Evolutionary conservation across 2,113 vertebrate genomes (phyloP).

Genomic region (Bungarus multicinctus): DNA sequence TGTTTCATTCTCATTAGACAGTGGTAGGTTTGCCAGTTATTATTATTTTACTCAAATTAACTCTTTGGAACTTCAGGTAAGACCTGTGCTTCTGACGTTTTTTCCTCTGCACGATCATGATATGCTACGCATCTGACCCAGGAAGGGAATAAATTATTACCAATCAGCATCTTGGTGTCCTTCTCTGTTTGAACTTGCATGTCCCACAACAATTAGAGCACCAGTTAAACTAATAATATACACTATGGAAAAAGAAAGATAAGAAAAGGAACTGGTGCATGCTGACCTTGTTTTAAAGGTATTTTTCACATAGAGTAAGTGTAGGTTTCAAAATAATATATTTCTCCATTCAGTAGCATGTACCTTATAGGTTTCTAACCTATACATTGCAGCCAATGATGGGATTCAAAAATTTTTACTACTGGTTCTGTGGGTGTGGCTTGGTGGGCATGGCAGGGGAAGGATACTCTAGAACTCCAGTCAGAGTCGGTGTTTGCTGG

Average conservation of each 20-base stretch:
- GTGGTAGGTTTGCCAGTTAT: background rate
- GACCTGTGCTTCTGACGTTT: background rate
- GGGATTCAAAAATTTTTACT: no score
- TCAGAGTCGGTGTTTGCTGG: no score
- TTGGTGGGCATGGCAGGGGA: no score
- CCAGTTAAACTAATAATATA: constrained; percentile 29
- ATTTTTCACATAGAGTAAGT: constrained; percentile 9
- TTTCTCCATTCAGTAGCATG: background rate
- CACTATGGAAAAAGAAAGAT: background rate
- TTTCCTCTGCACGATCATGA: constrained; percentile 20
- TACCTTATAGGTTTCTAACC: background rate
- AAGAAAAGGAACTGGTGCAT: background rate
- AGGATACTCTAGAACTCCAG: no score
- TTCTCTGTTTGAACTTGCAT: constrained; percentile 11
- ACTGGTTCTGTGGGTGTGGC: no score
- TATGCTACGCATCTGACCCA: background rate
- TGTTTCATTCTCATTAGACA: background rate
- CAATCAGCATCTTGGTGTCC: constrained; percentile 27
- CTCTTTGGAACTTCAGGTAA: background rate
- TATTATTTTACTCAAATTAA: background rate
- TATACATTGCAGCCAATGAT: background rate
- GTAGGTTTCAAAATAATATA: constrained; percentile 12
- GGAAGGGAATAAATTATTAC: constrained; percentile 1
- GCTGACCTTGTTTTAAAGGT: background rate
- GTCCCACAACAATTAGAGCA: constrained; percentile 31